Evolutionary conservation across 1,140 invertebrate species (phyloP).

Genomic region (Epicauta chinensis): DNA sequence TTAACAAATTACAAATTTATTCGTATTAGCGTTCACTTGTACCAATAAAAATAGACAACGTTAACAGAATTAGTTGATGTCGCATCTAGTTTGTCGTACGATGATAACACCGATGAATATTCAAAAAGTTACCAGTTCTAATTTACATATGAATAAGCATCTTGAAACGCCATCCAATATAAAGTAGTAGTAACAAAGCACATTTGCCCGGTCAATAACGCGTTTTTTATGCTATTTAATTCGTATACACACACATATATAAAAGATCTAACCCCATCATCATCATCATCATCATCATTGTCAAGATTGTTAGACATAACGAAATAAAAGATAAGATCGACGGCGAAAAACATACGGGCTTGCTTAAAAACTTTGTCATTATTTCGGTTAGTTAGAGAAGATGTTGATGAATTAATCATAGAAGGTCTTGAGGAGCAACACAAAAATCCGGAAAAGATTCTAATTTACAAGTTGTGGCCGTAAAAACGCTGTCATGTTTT

Average conservation of each 20-base stretch:
- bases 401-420: conserved; percentile 14
- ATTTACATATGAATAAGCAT: conserved; percentile 33
- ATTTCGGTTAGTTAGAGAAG: conserved; percentile 7
- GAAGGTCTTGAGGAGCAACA: conserved; percentile 1
- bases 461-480: no score
- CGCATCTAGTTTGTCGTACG: conserved; percentile 14
- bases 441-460: not conserved
- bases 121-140: conserved; percentile 16
- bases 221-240: conserved; percentile 10
- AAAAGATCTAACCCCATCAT: no score
- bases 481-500: no score
- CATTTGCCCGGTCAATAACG: conserved; percentile 20
- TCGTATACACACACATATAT: no score
- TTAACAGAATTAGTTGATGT: conserved; percentile 28
- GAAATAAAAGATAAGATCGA: no score
- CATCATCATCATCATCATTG: no score
- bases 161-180: conserved; percentile 1
- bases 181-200: conserved; percentile 21
- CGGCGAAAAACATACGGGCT: no score
- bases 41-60: conserved; percentile 1
- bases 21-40: no score
- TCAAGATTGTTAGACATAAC: no score
- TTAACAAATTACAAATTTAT: no score
- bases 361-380: conserved; percentile 13
- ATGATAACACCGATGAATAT: conserved; percentile 29